Evolutionary conservation across 2,113 vertebrate species (phyloP), one percentile per base, ranked within the genome.

Genomic region (Taurulus bubalis): DNA sequence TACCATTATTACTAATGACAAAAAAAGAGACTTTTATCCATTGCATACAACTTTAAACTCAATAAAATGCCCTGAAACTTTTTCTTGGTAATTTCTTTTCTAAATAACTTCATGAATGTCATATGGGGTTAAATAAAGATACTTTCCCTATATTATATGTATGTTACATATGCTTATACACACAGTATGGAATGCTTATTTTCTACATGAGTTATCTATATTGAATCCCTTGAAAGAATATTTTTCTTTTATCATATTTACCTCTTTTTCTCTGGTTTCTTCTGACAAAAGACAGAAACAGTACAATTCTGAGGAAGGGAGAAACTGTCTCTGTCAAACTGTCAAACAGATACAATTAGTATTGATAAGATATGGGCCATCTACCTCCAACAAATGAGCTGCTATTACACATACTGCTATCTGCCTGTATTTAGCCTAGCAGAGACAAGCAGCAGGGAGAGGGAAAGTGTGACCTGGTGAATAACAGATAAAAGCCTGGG

Each of bases 401-500:
- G 86, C 84, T 83, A 91, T 94, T 95, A 92, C 70, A 82, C 70
- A 59, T 67, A 82, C 80, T 89, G 82, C 77, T 87, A 73, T 85
- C 79, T 59, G 68, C 22, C 87, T 87, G 77, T 88, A 87, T 83
- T 70, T 62, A 51, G 75, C 84, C 77, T 89, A 86, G 86, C 83
- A 89, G 79, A 85, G 82, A 83, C 59, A 68, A 83, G 80, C 59
- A 73, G 53, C 4, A 63, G 18, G 7, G 71, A 85, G 64, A 66
- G 75, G 87, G 77, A 87, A 68, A 71, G 79, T 76, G 79, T 84
- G 90, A 94, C 93, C 90, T 90, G 89, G 77, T 87, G 91, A 94
- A 93, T 90, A 87, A 85, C 84, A 92, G 83, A 93, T 92, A 94
- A 94, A 93, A 93, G 87, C 90, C 79, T 22, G 45, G 53, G 82